Percentiles rank a stretch among this genome's conserved stretches.
These are phyloP conservation scores for Amblyteles armatorius DNA, from an alignment of 2,888 invertebrate genomes.

Conservation along the genomic window DNA sequence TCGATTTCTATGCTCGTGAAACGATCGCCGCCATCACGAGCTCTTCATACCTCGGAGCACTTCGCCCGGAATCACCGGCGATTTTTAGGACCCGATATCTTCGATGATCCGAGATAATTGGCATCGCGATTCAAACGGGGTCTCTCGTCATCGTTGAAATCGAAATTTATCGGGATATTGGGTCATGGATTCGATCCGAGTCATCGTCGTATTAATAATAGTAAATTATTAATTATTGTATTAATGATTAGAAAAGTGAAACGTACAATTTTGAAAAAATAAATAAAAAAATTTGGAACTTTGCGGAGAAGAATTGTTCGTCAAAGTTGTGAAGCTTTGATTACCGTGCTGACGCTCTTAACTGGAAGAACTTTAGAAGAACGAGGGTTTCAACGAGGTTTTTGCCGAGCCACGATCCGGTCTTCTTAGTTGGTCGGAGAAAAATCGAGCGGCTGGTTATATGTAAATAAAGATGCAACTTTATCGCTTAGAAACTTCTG, in stretches of 20 bases:
- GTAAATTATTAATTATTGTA: no score
- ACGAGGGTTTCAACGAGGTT: no score
- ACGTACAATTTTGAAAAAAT: no score
- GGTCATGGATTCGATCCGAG: no score
- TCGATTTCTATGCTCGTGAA: constrained; percentile 22
- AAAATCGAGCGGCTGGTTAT: neutral
- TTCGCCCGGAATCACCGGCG: neutral
- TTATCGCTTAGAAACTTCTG: neutral
- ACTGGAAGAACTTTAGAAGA: neutral
- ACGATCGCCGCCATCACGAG: constrained; percentile 13
- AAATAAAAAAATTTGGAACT: neutral
- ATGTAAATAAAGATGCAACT: neutral
- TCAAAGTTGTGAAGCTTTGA: neutral
- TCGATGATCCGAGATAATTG: neutral
- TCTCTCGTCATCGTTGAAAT: neutral
- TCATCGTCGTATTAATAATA: neutral
- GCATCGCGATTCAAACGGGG: neutral
- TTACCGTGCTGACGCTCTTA: no score
- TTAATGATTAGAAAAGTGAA: no score
- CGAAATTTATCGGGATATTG: constrained; percentile 3
- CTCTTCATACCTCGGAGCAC: neutral
- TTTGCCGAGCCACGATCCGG: no score
- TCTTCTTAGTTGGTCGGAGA: neutral
- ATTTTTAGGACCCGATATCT: neutral
- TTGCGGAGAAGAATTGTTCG: no score